A percentile compares a stretch with the other conserved stretches of the same genome.
Evolutionary conservation across 2,888 invertebrate genomes (phyloP).

Genomic region (Chrysotoxum bicinctum): DNA sequence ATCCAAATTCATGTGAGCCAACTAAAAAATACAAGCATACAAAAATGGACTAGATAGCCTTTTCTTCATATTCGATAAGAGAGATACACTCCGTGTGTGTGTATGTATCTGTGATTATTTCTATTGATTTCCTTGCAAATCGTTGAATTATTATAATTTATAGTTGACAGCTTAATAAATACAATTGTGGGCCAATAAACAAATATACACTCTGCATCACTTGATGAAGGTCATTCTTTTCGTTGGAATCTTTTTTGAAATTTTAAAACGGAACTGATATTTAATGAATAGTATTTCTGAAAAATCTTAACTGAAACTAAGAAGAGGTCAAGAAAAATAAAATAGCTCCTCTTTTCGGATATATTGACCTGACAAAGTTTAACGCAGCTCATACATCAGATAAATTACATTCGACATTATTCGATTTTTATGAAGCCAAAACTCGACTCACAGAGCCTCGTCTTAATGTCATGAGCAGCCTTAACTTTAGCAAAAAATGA

Average conservation of each 20-base stretch:
- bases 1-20: conserved; percentile 17
- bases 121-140: conserved; percentile 38
- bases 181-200: conserved; percentile 45
- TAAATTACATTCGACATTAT: too few species aligned
- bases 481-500: too few species aligned
- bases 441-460: too few species aligned
- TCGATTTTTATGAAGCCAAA: too few species aligned
- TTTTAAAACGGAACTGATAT: too few species aligned
- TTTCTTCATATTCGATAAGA: neutral
- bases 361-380: too few species aligned
- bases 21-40: neutral
- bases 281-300: too few species aligned
- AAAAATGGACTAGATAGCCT: conserved; percentile 13
- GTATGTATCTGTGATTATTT: conserved; percentile 17
- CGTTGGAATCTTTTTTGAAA: neutral
- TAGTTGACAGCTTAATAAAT: conserved; percentile 70
- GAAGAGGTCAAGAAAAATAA: too few species aligned
- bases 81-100: neutral
- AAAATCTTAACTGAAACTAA: too few species aligned
- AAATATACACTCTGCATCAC: neutral
- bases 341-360: too few species aligned
- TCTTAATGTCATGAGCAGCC: too few species aligned
- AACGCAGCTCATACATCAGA: too few species aligned
- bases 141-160: conserved; percentile 66
- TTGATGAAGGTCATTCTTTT: neutral